Evolutionary conservation across 2,888 invertebrate genomes (phyloP).

Genomic region (Eristalis intricaria): DNA sequence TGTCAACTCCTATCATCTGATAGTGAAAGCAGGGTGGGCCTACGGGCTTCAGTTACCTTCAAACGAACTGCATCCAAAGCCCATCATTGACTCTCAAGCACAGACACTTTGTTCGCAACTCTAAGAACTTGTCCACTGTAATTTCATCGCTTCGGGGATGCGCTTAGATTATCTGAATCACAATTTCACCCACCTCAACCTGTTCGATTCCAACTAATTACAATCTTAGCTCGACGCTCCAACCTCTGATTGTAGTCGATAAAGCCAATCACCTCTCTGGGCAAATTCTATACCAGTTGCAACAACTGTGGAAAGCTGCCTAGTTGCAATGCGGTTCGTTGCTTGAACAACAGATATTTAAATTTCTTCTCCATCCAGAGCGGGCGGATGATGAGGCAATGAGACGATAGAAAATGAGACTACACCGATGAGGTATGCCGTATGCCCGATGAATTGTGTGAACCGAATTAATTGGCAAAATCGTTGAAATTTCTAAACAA

Average conservation of each 20-base stretch:
- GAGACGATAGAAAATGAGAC: background rate
- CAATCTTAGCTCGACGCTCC: background rate
- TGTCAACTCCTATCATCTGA: background rate
- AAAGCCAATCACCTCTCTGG: conserved; percentile 43
- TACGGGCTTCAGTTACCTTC: background rate
- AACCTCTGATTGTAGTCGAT: conserved; percentile 21
- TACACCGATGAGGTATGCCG: background rate
- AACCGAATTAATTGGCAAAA: conserved; percentile 63
- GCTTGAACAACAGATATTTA: conserved; percentile 57
- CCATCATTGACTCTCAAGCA: background rate
- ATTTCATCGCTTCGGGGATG: background rate
- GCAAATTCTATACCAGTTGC: conserved; percentile 8
- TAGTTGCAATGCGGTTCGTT: conserved; percentile 42
- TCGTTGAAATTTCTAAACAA: conserved; percentile 16
- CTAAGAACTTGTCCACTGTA: background rate
- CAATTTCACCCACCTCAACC: background rate
- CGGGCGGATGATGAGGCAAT: conserved; percentile 26
- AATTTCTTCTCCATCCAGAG: conserved; percentile 44
- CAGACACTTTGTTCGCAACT: background rate
- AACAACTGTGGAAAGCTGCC: conserved; percentile 39
- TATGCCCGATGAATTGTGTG: conserved; percentile 51
- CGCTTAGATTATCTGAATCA: background rate
- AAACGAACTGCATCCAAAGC: background rate
- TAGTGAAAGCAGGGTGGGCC: background rate
- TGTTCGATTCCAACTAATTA: conserved; percentile 3